phyloP scores from a whole-genome alignment of 1,140 invertebrate genomes.

The Grapholita molesta region DNA sequence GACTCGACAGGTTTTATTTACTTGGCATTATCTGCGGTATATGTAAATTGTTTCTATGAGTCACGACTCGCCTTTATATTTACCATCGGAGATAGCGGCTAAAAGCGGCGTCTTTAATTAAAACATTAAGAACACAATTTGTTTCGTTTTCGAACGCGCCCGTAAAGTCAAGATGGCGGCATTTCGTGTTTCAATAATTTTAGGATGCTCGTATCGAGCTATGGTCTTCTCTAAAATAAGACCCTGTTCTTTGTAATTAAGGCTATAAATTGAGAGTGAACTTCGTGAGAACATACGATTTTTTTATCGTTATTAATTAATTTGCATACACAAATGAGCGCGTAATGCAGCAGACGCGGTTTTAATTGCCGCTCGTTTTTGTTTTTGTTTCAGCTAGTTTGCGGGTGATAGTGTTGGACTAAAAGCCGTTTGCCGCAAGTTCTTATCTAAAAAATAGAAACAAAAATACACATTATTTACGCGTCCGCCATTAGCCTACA shows the following conservation, averaged over 20 bases:
- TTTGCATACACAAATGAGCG: constrained; percentile 42
- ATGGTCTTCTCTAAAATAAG: background rate
- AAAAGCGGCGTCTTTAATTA: constrained; percentile 44
- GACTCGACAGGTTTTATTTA: constrained; percentile 41
- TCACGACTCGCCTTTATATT: constrained; percentile 49
- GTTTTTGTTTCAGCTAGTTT: constrained; percentile 35
- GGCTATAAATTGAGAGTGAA: background rate
- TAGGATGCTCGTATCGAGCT: background rate
- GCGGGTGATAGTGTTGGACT: constrained; percentile 28
- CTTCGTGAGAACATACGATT: background rate
- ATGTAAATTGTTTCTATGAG: constrained; percentile 32
- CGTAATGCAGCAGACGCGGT: constrained; percentile 28
- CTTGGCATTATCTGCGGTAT: constrained; percentile 41
- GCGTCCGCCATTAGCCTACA: background rate
- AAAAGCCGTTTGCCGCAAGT: background rate
- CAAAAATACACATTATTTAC: constrained; percentile 10
- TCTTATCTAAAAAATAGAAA: background rate
- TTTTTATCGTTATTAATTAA: background rate
- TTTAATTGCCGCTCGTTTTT: constrained; percentile 42
- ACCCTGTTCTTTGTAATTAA: background rate
- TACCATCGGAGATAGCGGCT: constrained; percentile 34
- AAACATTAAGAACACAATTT: constrained; percentile 54
- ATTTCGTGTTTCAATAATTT: constrained; percentile 16
- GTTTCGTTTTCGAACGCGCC: constrained; percentile 34
- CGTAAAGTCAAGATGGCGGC: constrained; percentile 38